Evolutionary conservation across 2,888 invertebrate genomes (phyloP).

Genomic region (Phaedon cochleariae): DNA sequence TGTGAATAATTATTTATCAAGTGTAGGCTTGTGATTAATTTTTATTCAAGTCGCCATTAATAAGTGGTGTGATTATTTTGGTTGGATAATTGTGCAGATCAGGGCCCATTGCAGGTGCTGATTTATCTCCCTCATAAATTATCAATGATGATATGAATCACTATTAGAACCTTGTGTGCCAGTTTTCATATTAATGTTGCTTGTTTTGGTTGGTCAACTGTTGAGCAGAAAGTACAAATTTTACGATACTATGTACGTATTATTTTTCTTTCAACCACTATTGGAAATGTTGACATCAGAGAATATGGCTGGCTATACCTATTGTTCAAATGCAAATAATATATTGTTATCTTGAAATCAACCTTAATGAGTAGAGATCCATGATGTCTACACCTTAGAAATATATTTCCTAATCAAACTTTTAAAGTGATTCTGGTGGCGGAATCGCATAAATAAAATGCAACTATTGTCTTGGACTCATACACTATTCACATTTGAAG

Average conservation of each 20-base stretch:
- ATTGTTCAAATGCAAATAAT: conserved; percentile 39
- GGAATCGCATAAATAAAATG: too few relatives aligned
- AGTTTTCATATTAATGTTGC: conserved; percentile 57
- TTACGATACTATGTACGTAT: conserved; percentile 60
- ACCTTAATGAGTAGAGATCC: too few relatives aligned
- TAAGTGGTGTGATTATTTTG: not conserved
- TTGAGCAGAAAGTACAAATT: conserved; percentile 73
- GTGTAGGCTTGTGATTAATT: not conserved
- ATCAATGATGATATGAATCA: not conserved
- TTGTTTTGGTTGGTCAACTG: conserved; percentile 77
- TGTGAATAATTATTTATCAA: not conserved
- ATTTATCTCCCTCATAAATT: not conserved
- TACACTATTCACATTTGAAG: not conserved
- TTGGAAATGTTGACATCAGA: not conserved
- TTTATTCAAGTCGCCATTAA: not conserved
- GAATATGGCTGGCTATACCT: conserved; percentile 59
- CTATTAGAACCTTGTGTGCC: not conserved
- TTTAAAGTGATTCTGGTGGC: too few relatives aligned
- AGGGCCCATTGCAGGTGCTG: not conserved
- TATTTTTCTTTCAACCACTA: conserved; percentile 40
- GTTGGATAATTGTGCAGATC: not conserved
- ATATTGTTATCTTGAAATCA: conserved; percentile 44
- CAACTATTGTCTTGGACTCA: too few relatives aligned
- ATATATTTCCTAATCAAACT: too few relatives aligned
- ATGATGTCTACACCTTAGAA: too few relatives aligned